These are phyloP conservation scores for Ariolimax columbianus DNA, from an alignment of 2,888 invertebrate genomes.

Conservation along the genomic window DNA sequence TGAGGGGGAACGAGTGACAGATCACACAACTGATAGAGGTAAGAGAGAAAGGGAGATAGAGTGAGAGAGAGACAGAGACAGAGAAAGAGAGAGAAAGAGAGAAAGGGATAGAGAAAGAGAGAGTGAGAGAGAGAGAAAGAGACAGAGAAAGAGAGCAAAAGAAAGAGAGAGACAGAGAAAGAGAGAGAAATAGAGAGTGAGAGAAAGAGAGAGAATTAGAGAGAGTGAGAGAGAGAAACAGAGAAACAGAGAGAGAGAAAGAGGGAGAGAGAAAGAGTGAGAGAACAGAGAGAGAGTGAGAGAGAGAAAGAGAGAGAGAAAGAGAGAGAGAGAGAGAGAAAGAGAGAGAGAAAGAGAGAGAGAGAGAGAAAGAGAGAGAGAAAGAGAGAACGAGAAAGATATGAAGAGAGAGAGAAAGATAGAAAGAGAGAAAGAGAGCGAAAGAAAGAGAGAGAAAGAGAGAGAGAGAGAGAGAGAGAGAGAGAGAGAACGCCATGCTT, in stretches of 20 bases:
- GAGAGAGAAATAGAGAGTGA: too few relatives aligned
- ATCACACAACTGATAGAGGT: too few relatives aligned
- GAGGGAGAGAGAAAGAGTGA: too few relatives aligned
- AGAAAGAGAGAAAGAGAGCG: neutral
- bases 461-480: neutral
- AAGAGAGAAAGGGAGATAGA: neutral
- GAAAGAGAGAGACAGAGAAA: too few relatives aligned
- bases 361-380: neutral
- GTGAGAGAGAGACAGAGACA: neutral
- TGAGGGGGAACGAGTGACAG: too few relatives aligned
- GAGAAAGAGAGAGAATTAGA: too few relatives aligned
- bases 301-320: neutral
- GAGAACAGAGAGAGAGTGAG: neutral
- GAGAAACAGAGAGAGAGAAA: too few relatives aligned
- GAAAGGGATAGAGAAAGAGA: too few relatives aligned
- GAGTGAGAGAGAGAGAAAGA: slow-evolving; percentile 3
- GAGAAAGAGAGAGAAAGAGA: neutral
- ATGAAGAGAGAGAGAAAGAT: neutral
- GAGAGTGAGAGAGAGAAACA: too few relatives aligned
- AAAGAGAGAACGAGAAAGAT: neutral
- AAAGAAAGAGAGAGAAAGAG: neutral
- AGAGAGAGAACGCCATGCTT: neutral
- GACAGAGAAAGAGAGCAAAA: too few relatives aligned
- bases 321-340: neutral
- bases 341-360: neutral